Base-by-base conservation (phyloP, 2,797 vertebrate genomes). In the Myripristis jacobus region DNA sequence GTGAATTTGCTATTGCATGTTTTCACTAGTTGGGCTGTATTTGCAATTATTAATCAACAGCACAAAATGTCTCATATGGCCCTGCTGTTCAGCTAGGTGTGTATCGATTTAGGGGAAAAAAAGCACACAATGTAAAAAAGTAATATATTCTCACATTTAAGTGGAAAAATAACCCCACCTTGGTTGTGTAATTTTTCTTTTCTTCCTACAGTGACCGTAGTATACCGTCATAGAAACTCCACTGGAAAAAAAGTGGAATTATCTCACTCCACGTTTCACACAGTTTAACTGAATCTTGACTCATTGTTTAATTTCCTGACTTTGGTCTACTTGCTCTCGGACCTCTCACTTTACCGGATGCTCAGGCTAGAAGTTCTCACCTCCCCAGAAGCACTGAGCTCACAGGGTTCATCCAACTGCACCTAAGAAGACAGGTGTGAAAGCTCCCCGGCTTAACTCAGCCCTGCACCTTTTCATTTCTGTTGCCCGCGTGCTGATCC, bases 401-500 rank as follows among this genome's bases (percentile, higher is more conserved):
- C 24, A 25, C 12, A 60, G 43, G 2, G 41, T 75, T 65, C 7
- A 51, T n/a, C 27, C 2, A 71, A 59, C 25, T 24, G 34, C 36
- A 44, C 4, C 13, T 59, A 38, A 63, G 62, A 11, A 9, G 24
- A 3, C 36, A 58, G 7, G 34, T 41, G 22, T 43, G 3, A 50
- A 59, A 34, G 12, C 56, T 57, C 24, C 50, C 48, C 36, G 9
- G 34, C 51, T 18, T 38, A 27, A 60, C 54, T 61, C 51, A 41
- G 13, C 13, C 27, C 18, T 71, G 21, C 3, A 16, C 57, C 8
- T 69, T 46, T 64, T 44, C 18, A 48, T 70, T 53, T 69, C 38
- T 61, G 54, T 51, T 22, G 11, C 44, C 58, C 54, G 34, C 12
- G 51, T 44, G 18, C 58, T 67, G 73, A 80, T 66, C 5, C 38